A percentile compares a stretch with the other conserved stretches of the same genome.
phyloP scores from a whole-genome alignment of 2,113 vertebrate genomes.

The Cavia aperea region DNA sequence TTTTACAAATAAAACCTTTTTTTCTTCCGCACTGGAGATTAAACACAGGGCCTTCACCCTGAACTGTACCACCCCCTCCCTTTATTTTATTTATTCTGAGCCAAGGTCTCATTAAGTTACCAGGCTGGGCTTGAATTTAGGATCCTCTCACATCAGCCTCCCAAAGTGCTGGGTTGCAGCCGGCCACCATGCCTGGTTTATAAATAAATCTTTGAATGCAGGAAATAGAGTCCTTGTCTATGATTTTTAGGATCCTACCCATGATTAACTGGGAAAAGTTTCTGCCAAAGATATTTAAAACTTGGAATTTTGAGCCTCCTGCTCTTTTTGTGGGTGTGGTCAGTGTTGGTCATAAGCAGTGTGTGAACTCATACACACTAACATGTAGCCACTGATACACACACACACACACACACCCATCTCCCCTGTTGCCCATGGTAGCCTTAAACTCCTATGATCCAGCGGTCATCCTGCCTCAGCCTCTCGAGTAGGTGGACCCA shows the following conservation, averaged over 20 bases:
- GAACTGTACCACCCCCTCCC: background rate
- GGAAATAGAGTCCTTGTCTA: background rate
- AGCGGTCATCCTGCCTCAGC: background rate
- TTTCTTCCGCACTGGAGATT: background rate
- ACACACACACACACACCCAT: too few relatives aligned
- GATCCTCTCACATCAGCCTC: background rate
- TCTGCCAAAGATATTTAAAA: constrained; percentile 23
- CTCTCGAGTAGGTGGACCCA: background rate
- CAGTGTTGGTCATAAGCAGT: background rate
- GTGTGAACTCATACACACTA: background rate
- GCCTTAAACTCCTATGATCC: background rate
- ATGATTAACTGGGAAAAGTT: background rate
- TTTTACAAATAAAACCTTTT: background rate
- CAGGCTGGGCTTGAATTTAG: background rate
- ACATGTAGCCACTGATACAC: background rate
- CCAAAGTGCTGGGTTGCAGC: background rate
- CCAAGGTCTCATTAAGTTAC: background rate
- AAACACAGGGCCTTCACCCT: background rate
- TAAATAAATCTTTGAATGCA: background rate
- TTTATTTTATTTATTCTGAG: background rate
- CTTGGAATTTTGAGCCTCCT: background rate
- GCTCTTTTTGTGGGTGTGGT: background rate
- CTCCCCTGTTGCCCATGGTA: background rate
- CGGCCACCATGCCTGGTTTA: background rate
- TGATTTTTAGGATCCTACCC: background rate